Conservation (phyloP, 2,888 invertebrate genomes). For the Cephalotes varians region DNA sequence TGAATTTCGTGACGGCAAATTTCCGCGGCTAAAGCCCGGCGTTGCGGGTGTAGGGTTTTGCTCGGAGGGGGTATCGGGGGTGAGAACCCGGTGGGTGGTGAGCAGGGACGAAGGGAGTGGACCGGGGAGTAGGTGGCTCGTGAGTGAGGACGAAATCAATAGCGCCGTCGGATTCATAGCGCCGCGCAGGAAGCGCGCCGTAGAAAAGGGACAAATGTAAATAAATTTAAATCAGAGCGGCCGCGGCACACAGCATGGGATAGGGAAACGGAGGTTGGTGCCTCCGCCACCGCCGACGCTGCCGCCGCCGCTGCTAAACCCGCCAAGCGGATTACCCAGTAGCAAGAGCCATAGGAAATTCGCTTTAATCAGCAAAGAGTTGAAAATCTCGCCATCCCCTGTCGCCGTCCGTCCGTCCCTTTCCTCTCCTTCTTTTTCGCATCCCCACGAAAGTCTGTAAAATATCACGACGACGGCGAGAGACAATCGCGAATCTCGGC, state of each 20-base stretch:
- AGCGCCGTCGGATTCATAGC: conserved; percentile 77
- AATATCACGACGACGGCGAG: conserved; percentile 51
- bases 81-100: conserved; percentile 55
- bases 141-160: conserved; percentile 78
- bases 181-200: conserved; percentile 71
- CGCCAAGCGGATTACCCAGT: conserved; percentile 76
- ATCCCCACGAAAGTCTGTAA: conserved; percentile 34
- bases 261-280: conserved; percentile 58
- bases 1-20: conserved; percentile 77
- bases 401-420: neutral
- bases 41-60: conserved; percentile 34
- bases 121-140: conserved; percentile 70
- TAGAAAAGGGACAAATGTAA: conserved; percentile 81
- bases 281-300: conserved; percentile 13
- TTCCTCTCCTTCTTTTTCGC: neutral
- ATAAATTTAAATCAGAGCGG: conserved; percentile 81
- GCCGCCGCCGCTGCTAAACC: conserved; percentile 63
- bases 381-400: conserved; percentile 68
- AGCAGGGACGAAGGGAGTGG: conserved; percentile 58
- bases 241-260: conserved; percentile 40
- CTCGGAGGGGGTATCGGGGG: conserved; percentile 22
- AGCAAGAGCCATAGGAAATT: conserved; percentile 70
- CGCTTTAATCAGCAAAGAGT: conserved; percentile 77
- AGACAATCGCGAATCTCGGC: conserved; percentile 64
- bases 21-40: conserved; percentile 71